Conservation (phyloP, 92 coral and sea anemone species). For the Epizoanthus rinbou region DNA sequence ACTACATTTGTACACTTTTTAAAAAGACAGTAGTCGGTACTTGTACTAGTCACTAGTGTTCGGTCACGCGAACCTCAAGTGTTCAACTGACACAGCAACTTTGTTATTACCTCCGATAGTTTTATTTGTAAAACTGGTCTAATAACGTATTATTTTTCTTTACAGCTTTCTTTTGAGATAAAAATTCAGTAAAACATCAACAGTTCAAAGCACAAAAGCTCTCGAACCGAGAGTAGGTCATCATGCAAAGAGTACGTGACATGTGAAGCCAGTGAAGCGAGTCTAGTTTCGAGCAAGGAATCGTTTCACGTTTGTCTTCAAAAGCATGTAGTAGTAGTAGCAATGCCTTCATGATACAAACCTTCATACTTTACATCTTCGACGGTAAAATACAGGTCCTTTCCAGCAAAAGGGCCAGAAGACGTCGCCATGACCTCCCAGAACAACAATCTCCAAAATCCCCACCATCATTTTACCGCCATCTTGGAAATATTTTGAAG, state of each 20-base stretch:
- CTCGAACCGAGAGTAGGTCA: neutral
- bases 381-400: constrained; percentile 63
- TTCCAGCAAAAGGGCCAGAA: constrained; percentile 34
- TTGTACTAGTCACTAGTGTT: no score
- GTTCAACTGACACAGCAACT: neutral
- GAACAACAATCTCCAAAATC: constrained; percentile 30
- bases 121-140: neutral
- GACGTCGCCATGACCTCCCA: constrained; percentile 52
- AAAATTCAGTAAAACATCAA: neutral
- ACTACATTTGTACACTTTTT: neutral
- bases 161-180: neutral
- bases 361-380: constrained; percentile 82
- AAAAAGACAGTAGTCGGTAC: no score
- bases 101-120: neutral
- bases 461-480: constrained; percentile 50
- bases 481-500: constrained; percentile 31
- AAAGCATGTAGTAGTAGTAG: no score
- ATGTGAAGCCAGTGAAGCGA: neutral
- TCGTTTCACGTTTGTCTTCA: no score
- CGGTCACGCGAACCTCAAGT: neutral
- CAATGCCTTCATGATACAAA: constrained; percentile 20
- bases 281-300: neutral
- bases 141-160: neutral
- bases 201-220: neutral
- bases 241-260: neutral